phyloP scores from a whole-genome alignment of 2,888 invertebrate species.

The Lymantria dispar region DNA sequence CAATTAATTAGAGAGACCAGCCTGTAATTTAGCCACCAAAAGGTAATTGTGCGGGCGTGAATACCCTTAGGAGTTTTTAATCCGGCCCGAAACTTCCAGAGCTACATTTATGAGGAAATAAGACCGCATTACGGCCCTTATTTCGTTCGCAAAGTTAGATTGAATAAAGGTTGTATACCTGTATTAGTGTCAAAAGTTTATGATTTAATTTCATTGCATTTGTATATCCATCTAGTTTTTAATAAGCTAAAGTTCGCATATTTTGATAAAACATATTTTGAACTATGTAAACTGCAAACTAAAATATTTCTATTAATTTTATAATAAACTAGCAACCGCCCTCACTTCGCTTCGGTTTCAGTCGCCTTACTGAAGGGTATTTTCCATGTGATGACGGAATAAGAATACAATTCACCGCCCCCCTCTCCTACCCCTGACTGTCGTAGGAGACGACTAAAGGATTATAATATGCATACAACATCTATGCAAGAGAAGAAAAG shows the following conservation, averaged over 20 bases:
- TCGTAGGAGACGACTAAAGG: too few relatives aligned
- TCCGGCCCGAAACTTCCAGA: constrained; percentile 60
- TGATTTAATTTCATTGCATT: constrained; percentile 62
- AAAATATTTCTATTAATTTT: too few relatives aligned
- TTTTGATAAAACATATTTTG: background rate
- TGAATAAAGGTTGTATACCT: constrained; percentile 71
- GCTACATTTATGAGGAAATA: constrained; percentile 76
- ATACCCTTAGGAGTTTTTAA: constrained; percentile 72
- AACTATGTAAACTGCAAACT: too few relatives aligned
- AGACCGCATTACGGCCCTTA: constrained; percentile 68
- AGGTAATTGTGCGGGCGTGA: constrained; percentile 59
- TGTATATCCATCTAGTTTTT: constrained; percentile 25
- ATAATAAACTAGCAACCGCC: too few relatives aligned
- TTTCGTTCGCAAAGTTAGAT: constrained; percentile 72
- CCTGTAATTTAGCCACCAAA: constrained; percentile 14
- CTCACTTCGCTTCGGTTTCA: too few relatives aligned
- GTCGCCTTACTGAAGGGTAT: too few relatives aligned
- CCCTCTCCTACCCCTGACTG: too few relatives aligned
- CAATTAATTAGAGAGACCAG: constrained; percentile 10
- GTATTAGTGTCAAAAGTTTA: constrained; percentile 61
- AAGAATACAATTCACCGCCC: too few relatives aligned
- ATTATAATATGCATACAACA: too few relatives aligned
- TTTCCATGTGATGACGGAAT: too few relatives aligned
- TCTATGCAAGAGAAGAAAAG: too few relatives aligned
- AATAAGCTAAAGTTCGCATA: constrained; percentile 8